A percentile compares a stretch with the other conserved stretches of the same genome.
phyloP scores from a whole-genome alignment of 2,113 vertebrate species.

The Todiramphus chloris region DNA sequence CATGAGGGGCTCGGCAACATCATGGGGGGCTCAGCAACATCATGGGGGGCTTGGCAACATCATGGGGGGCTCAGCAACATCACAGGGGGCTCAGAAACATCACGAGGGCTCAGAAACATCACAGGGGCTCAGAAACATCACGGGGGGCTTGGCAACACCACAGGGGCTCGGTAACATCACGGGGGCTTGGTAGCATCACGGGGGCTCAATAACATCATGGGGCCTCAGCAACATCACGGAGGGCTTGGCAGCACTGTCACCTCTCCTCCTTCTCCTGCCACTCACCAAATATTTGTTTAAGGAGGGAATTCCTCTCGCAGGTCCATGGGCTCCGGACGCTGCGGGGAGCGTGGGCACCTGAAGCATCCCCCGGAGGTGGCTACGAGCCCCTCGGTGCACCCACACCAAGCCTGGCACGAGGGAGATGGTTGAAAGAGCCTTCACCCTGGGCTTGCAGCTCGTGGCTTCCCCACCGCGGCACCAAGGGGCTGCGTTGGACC shows the following conservation, averaged over 20 bases:
- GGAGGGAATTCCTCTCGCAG: neutral
- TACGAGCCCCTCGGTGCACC: neutral
- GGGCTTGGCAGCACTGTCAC: neutral
- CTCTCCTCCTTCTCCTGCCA: neutral
- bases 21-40: neutral
- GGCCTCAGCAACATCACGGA: neutral
- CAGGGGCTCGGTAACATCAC: neutral
- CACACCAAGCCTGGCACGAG: neutral
- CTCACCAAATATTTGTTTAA: neutral
- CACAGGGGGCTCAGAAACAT: neutral
- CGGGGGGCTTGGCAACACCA: neutral
- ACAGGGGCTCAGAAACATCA: neutral
- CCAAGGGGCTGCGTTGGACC: neutral
- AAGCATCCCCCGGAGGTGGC: neutral
- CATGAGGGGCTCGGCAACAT: no score
- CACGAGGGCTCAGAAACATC: neutral
- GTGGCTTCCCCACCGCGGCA: neutral
- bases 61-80: neutral
- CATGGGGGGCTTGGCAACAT: neutral
- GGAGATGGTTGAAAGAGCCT: neutral
- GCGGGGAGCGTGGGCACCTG: neutral
- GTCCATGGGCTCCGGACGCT: neutral
- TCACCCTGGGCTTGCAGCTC: rapidly evolving
- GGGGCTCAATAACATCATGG: neutral
- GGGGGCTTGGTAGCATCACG: neutral